These are phyloP conservation scores for Iphiclides podalirius DNA, from an alignment of 2,888 invertebrate species.

Conservation along the genomic window DNA sequence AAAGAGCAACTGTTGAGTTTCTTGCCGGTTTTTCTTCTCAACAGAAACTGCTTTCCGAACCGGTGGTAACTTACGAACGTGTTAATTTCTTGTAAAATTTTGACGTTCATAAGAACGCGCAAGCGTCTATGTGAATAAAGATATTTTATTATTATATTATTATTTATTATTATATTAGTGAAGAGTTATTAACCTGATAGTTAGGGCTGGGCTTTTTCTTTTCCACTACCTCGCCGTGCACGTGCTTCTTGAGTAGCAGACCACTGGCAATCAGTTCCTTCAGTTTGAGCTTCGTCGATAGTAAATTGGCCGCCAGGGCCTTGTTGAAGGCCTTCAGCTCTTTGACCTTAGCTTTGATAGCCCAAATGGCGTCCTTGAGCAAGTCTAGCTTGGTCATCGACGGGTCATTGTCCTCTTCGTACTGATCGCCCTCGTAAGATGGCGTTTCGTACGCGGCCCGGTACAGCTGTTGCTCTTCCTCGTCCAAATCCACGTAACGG, in stretches of 20 bases:
- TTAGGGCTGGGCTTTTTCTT: conserved; percentile 48
- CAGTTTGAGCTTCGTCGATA: conserved; percentile 59
- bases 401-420: conserved; percentile 47
- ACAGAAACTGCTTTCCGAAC: no score
- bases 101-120: no score
- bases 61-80: no score
- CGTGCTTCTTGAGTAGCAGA: conserved; percentile 44
- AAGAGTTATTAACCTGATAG: conserved; percentile 57
- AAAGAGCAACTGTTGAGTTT: no score
- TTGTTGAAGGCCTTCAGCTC: conserved; percentile 65
- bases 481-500: conserved; percentile 55
- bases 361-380: conserved; percentile 66
- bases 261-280: conserved; percentile 56
- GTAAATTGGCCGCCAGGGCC: conserved; percentile 59
- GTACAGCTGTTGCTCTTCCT: conserved; percentile 62
- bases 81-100: no score
- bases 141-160: no score
- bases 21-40: no score
- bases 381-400: conserved; percentile 58
- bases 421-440: conserved; percentile 52
- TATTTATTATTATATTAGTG: no score
- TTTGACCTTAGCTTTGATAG: conserved; percentile 61
- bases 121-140: no score
- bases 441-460: conserved; percentile 65
- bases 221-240: conserved; percentile 43